Evolutionary conservation across 2,113 vertebrate genomes (phyloP).

Genomic region (Forbesichthys agassizii): DNA sequence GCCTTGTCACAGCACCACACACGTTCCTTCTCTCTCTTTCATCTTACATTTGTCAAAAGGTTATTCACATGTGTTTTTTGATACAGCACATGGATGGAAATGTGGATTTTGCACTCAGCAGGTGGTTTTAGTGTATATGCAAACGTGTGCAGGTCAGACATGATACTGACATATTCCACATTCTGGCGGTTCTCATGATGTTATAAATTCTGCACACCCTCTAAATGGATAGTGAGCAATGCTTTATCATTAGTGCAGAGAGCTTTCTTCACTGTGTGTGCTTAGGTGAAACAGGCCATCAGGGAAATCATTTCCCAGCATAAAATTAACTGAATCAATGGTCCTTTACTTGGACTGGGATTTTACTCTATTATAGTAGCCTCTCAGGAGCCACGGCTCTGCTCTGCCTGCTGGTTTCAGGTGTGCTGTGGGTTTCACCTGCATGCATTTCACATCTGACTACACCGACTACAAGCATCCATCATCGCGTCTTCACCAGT

Average conservation of each 20-base stretch:
- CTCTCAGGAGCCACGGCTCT: conserved; percentile 57
- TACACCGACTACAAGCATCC: conserved; percentile 43
- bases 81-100: conserved; percentile 12
- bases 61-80: no score
- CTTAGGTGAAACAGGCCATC: conserved; percentile 64
- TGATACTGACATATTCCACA: conserved; percentile 7
- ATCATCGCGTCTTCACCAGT: conserved; percentile 52
- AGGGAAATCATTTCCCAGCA: conserved; percentile 78
- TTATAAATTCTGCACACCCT: conserved; percentile 58
- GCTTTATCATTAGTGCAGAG: conserved; percentile 65
- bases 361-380: conserved; percentile 60
- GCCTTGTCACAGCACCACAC: no score
- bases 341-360: conserved; percentile 62
- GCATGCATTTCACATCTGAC: conserved; percentile 41
- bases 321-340: conserved; percentile 80
- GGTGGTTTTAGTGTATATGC: conserved; percentile 16
- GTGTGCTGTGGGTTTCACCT: conserved; percentile 51
- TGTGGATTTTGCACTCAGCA: conserved; percentile 21
- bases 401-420: conserved; percentile 54
- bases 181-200: conserved; percentile 13
- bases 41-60: no score
- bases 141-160: conserved; percentile 10
- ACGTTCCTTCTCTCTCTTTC: conserved; percentile 2
- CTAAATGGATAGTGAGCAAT: conserved; percentile 65
- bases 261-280: conserved; percentile 56